Evolutionary conservation across 2,113 vertebrate species (phyloP).

Genomic region (Erpornis zantholeuca): DNA sequence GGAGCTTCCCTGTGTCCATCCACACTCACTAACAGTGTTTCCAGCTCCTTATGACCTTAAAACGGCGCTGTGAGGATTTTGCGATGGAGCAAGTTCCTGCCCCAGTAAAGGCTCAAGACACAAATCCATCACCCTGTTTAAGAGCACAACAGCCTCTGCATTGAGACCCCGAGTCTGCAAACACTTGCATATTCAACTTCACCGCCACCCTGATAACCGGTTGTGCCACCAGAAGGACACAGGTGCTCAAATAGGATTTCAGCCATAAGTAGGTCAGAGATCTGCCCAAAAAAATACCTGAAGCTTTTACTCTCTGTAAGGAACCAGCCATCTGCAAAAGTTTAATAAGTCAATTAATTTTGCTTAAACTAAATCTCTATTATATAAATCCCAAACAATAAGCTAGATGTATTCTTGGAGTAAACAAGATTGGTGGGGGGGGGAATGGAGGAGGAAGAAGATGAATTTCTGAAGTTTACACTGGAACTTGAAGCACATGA

Average conservation of each 20-base stretch:
- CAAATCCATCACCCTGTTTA: not conserved
- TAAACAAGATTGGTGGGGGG: not conserved
- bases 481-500: not conserved
- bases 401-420: not conserved
- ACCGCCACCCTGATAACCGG: not conserved
- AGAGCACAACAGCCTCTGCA: not conserved
- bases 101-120: not conserved
- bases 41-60: not conserved
- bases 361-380: not conserved
- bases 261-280: constrained; percentile 25
- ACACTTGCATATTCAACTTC: not conserved
- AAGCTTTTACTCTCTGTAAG: not conserved
- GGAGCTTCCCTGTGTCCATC: not conserved
- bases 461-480: not conserved
- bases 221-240: not conserved
- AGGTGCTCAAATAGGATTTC: constrained; percentile 13
- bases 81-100: not conserved
- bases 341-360: not conserved
- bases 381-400: not conserved
- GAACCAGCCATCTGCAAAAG: not conserved
- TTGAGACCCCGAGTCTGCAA: not conserved
- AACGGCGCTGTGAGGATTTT: not conserved
- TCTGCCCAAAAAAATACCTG: constrained; percentile 6
- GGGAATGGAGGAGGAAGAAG: too few relatives aligned
- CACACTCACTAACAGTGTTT: fast-evolving